Conservation (phyloP, 2,113 vertebrate species). For the Gobius niger region DNA sequence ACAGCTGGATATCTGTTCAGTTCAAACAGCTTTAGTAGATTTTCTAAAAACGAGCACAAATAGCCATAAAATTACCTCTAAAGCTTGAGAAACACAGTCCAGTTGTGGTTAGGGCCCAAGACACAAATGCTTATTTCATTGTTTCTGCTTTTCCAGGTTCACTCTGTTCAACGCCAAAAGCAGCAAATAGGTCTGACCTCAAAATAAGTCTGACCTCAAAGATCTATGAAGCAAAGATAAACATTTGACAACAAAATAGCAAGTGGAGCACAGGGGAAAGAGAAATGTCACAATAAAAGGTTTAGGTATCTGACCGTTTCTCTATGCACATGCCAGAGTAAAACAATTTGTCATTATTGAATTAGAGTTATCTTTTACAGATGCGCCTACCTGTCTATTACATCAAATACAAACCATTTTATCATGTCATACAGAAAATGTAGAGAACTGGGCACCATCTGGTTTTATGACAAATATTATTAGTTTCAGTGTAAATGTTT, state of each 20-base stretch:
- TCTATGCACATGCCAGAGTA: background rate
- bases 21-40: constrained; percentile 27
- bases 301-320: background rate
- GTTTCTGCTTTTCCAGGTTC: constrained; percentile 39
- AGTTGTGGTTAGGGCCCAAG: constrained; percentile 36
- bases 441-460: background rate
- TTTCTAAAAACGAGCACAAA: constrained; percentile 22
- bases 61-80: constrained; percentile 38
- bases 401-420: background rate
- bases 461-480: background rate
- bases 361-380: background rate
- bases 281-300: background rate
- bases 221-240: background rate
- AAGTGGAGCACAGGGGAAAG: background rate
- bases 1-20: constrained; percentile 11
- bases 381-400: background rate
- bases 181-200: constrained; percentile 32
- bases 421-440: background rate
- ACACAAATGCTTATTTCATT: constrained; percentile 32
- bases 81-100: constrained; percentile 16
- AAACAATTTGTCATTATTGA: background rate
- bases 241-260: background rate
- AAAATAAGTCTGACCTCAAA: constrained; percentile 28
- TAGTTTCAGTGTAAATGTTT: background rate
- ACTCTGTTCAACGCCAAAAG: constrained; percentile 31